Conservation (phyloP, 2,113 vertebrate species). For the Oxyura jamaicensis region DNA sequence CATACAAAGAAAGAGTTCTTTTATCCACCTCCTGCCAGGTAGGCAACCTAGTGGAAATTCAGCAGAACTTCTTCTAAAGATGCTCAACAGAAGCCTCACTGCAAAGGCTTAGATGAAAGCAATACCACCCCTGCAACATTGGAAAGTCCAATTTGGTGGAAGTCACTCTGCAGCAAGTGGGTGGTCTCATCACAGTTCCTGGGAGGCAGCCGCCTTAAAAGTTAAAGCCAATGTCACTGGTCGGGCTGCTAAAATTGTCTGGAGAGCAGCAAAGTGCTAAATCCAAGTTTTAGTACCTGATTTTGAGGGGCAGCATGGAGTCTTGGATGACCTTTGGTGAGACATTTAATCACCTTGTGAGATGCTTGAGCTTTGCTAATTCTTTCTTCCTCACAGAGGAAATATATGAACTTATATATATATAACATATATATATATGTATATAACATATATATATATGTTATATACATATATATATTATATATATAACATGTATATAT, state of each 20-base stretch:
- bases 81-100: background rate
- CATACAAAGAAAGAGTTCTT: background rate
- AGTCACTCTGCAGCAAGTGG: background rate
- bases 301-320: background rate
- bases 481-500: background rate
- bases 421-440: background rate
- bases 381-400: background rate
- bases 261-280: background rate
- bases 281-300: background rate
- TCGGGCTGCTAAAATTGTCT: background rate
- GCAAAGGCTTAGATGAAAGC: background rate
- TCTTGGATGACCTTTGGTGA: background rate
- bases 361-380: background rate
- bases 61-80: background rate
- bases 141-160: background rate
- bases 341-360: background rate
- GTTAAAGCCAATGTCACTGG: background rate
- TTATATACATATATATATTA: too few species aligned
- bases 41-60: slow-evolving; percentile 1
- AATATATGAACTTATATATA: background rate
- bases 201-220: background rate
- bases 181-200: background rate
- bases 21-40: background rate
- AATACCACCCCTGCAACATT: background rate
- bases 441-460: background rate